Evolutionary conservation across 2,113 vertebrate genomes (phyloP).

Genomic region (Mellivora capensis): DNA sequence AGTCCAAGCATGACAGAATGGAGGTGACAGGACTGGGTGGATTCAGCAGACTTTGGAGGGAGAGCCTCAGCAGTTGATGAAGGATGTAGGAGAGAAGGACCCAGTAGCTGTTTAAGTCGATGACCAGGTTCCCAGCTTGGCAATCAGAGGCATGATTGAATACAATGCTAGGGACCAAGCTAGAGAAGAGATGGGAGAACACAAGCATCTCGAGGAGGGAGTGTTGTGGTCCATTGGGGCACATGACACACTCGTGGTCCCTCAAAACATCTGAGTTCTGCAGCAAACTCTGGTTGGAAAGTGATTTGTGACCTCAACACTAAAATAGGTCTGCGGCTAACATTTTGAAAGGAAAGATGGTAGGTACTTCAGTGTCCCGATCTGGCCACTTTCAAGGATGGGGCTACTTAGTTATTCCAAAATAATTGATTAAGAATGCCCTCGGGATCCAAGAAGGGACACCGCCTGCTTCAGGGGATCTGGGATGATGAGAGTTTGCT

Average conservation of each 20-base stretch:
- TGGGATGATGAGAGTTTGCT: neutral
- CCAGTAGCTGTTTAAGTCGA: neutral
- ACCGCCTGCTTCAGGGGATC: neutral
- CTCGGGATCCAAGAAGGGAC: neutral
- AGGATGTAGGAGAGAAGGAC: neutral
- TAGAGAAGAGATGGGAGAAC: neutral
- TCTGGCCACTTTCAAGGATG: neutral
- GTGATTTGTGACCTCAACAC: neutral
- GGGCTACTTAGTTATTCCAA: neutral
- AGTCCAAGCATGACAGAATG: neutral
- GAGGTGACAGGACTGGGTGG: no score
- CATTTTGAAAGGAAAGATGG: neutral
- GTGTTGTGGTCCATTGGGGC: accelerated
- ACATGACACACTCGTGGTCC: accelerated
- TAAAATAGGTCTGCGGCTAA: neutral
- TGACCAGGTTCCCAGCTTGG: neutral
- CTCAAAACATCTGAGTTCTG: neutral
- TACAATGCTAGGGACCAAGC: neutral
- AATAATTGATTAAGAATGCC: neutral
- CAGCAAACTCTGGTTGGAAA: neutral
- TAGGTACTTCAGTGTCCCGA: neutral
- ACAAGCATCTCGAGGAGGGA: neutral
- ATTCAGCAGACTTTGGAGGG: neutral
- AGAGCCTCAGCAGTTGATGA: neutral
- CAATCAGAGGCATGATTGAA: accelerated